Evolutionary conservation across 1,140 invertebrate species (phyloP), one percentile per base, ranked within the genome.

Genomic region (Macrosteles quadrilineatus): DNA sequence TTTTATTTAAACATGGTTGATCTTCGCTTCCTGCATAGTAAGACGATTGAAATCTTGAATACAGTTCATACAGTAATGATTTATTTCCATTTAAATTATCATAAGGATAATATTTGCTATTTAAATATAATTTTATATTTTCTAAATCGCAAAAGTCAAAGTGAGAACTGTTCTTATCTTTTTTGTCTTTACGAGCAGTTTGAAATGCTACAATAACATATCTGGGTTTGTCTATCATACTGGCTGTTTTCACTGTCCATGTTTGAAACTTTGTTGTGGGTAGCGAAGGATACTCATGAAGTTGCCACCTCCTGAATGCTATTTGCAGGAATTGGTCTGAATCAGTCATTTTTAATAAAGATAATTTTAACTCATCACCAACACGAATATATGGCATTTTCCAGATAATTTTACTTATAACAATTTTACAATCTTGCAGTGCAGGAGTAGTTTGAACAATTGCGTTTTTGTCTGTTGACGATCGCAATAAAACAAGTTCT

Each of bases 401-500:
- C 76, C 23, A 72, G 74, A 40, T 74, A 78, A 29, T 75, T 59
- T 70, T 78, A 71, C 40, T 75, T 77, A 76, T 53, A 14, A 30
- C 21, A 36, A 78, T 50, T 71, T 75, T 73, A 3, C 53, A 72
- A 19, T 71, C 23, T 55, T 73, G 23, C 9, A 11, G 6, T 4
- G 21, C 50, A 1, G 62, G 43, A 17, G 27, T 47, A 21, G 17
- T 43, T 36, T 45, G 17, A 12, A 29, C 12, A 21, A 36, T 0
- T 29, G 67, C 74, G 45, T 77, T 76, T 1, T 70, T 31, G 75
- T 81, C 76, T 6, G 67, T 76, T 36, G 74, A 78, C 9, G 76
- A 53, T 71, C 79, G 72, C 29, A 78, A 77, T 27, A 83, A 71
- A 74, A 83, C 77, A 23, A 83, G 67, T 74, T 83, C 80, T 74